phyloP scores from a whole-genome alignment of 2,888 invertebrate species.

The Chymomyza amoena region DNA sequence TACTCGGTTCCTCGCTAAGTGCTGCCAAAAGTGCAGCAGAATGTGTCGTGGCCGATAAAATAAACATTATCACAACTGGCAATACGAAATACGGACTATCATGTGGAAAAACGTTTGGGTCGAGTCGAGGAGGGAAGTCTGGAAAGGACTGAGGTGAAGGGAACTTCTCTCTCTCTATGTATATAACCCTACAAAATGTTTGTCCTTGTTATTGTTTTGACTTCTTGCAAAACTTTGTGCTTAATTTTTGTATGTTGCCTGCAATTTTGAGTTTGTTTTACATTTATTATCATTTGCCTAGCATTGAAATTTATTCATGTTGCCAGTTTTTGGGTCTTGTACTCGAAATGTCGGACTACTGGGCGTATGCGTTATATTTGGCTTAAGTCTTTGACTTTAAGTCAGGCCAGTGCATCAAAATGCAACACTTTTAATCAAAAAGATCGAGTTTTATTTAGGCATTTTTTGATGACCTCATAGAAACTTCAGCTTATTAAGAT shows the following conservation, averaged over 20 bases:
- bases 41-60: constrained; percentile 73
- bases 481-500: no score
- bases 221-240: constrained; percentile 64
- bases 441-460: no score
- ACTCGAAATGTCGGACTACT: constrained; percentile 19
- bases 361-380: constrained; percentile 51
- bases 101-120: constrained; percentile 53
- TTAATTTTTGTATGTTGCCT: constrained; percentile 56
- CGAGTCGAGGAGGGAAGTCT: background rate
- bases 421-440: no score
- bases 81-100: constrained; percentile 59
- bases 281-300: constrained; percentile 69
- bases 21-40: constrained; percentile 74
- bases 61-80: constrained; percentile 72
- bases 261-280: constrained; percentile 66
- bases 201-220: constrained; percentile 72
- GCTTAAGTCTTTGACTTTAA: constrained; percentile 46
- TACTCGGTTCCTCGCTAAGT: constrained; percentile 54
- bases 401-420: background rate
- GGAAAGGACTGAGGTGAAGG: background rate
- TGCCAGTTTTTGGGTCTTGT: constrained; percentile 18
- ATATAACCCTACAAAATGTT: constrained; percentile 32
- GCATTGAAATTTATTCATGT: constrained; percentile 69
- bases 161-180: background rate
- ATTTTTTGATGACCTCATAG: no score